Base-by-base conservation (phyloP, 2,888 invertebrate genomes). In the Pollenia amentaria region DNA sequence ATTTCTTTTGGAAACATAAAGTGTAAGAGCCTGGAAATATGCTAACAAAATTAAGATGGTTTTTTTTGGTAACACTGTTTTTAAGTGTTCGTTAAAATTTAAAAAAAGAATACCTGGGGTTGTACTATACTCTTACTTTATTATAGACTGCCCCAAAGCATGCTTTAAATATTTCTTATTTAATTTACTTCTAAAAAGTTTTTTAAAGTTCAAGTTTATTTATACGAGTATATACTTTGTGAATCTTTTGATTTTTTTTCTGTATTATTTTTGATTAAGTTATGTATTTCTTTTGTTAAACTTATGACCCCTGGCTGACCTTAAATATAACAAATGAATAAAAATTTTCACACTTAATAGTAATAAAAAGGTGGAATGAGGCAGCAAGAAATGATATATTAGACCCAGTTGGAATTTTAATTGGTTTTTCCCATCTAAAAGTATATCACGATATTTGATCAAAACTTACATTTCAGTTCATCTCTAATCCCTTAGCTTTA, bases 231-330 rank as follows among this genome's bases (percentile, higher is more conserved):
- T 29, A 29, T 29, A 29, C 29, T 29, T 29, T 29, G 2, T 29
- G 6, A 29, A 29, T 29, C 4, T 70, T 42, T 46, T 65, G 57
- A 44, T 55, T 4, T 29, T 29, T 70, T 73, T 38, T 14, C 69
- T 69, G 11, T 62, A 4, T 46, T 46, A 6, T 44, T 21, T 67
- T 46, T 85, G 46, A 70, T 76, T 57, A 57, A 72, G 60, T 85
- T 76, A 42, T 60, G 55, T 60, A 81, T 64, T 69, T 44, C 14
- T 60, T 72, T 64, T 72, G 18, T 57, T 64, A 29, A 64, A 18
- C 8, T 46, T 78, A 2, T 80, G 83, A 84, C 87, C 87, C 64
- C 72, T 67, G 62, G 46, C 51, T 87, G 87, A 84, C 83, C 83
- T 80, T 73, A 40, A 55, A 9, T 44, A 1, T 64, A n/a, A 65